phyloP scores from a whole-genome alignment of 2,797 vertebrate genomes.

The Lates japonicus region DNA sequence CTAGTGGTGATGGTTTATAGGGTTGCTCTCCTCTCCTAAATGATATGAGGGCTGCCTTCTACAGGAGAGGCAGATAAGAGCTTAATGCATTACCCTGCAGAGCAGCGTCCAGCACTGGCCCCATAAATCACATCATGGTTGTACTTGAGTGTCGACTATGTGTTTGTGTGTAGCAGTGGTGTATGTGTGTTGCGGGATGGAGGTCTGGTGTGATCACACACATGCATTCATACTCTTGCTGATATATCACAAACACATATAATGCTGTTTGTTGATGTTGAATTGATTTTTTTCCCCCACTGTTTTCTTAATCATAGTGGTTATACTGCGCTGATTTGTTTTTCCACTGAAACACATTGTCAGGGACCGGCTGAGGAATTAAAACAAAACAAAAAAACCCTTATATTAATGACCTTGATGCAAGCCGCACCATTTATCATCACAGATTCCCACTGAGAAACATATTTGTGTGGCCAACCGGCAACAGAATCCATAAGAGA shows the following conservation, averaged over 20 bases:
- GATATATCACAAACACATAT: conserved; percentile 51
- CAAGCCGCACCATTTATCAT: conserved; percentile 38
- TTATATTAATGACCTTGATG: conserved; percentile 27
- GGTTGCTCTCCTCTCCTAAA: conserved; percentile 57
- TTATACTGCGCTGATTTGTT: conserved; percentile 72
- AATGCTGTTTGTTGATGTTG: conserved; percentile 57
- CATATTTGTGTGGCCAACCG: conserved; percentile 30
- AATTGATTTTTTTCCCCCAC: conserved; percentile 47
- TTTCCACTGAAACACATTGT: conserved; percentile 51
- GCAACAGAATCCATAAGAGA: conserved; percentile 31
- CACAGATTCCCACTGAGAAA: conserved; percentile 16
- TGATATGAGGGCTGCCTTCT: conserved; percentile 70
- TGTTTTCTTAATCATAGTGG: too few relatives aligned
- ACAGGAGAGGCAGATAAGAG: conserved; percentile 81
- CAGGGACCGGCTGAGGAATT: conserved; percentile 43
- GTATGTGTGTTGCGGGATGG: conserved; percentile 1
- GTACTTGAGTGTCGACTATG: conserved; percentile 53
- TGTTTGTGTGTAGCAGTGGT: conserved; percentile 53
- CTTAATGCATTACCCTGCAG: conserved; percentile 83
- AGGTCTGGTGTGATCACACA: too few relatives aligned
- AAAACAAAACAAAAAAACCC: conserved; percentile 50
- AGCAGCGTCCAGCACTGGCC: conserved; percentile 63
- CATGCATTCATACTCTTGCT: too few relatives aligned
- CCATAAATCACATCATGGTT: conserved; percentile 82
- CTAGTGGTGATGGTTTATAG: conserved; percentile 58